A percentile compares a stretch with the other conserved stretches of the same genome.
Evolutionary conservation across 2,888 invertebrate species (phyloP).

Genomic region (Cetonia aurata): DNA sequence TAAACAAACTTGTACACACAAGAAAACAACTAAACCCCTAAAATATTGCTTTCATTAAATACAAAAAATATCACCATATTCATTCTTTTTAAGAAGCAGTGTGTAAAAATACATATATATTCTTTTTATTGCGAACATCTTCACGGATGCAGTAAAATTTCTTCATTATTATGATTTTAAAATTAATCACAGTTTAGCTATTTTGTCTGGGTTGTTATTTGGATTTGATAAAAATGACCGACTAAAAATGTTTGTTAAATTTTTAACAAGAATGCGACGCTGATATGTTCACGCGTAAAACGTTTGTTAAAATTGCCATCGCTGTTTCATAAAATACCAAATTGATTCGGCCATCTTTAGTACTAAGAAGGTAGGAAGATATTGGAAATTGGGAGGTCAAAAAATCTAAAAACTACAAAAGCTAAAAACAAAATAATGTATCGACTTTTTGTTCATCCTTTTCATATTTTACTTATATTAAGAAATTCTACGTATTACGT

Average conservation of each 20-base stretch:
- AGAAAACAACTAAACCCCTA: slow-evolving; percentile 51
- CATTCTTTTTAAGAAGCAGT: slow-evolving; percentile 50
- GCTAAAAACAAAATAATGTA: slow-evolving; percentile 42
- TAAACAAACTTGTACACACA: slow-evolving; percentile 36
- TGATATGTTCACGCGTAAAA: slow-evolving; percentile 41
- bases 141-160: slow-evolving; percentile 54
- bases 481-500: slow-evolving; percentile 35
- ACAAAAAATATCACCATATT: slow-evolving; percentile 66
- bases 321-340: slow-evolving; percentile 8
- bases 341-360: slow-evolving; percentile 39
- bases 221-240: slow-evolving; percentile 42
- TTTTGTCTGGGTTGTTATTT: slow-evolving; percentile 48
- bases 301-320: slow-evolving; percentile 27
- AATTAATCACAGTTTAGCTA: slow-evolving; percentile 60
- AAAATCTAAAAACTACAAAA: slow-evolving; percentile 41
- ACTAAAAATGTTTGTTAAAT: slow-evolving; percentile 20
- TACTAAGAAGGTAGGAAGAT: slow-evolving; percentile 13
- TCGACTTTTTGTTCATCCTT: slow-evolving; percentile 8
- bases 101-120: slow-evolving; percentile 64
- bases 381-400: slow-evolving; percentile 24
- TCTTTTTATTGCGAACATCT: slow-evolving; percentile 62
- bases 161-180: slow-evolving; percentile 43
- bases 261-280: slow-evolving; percentile 23
- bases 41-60: slow-evolving; percentile 65
- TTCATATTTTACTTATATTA: slow-evolving; percentile 30